Evolutionary conservation across 2,113 vertebrate genomes (phyloP).

Genomic region (Oncorhynchus gorbuscha): DNA sequence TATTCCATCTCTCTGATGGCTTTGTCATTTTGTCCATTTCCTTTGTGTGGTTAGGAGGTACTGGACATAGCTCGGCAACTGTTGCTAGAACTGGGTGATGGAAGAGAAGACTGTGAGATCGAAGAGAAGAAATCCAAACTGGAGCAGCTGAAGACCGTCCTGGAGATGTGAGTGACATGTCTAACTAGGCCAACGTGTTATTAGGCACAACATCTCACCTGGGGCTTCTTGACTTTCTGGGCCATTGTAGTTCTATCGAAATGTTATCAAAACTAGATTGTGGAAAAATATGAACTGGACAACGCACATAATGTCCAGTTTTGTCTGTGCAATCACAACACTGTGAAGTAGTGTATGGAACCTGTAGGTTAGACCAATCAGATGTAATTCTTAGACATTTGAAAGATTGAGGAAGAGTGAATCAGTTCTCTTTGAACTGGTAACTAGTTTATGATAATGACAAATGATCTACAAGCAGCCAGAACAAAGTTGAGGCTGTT

Average conservation of each 20-base stretch:
- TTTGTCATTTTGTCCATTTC: background rate
- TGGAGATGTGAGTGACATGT: conserved; percentile 88
- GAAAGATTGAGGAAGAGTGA: too few species aligned
- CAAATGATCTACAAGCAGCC: background rate
- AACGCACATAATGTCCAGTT: background rate
- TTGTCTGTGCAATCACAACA: background rate
- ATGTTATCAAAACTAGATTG: background rate
- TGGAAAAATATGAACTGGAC: background rate
- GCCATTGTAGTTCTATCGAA: background rate
- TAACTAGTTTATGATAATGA: background rate
- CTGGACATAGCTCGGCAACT: conserved; percentile 92
- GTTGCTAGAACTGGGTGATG: conserved; percentile 82
- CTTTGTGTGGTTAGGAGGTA: conserved; percentile 80
- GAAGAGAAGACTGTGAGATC: conserved; percentile 86
- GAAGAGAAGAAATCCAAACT: conserved; percentile 94
- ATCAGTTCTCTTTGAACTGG: too few species aligned
- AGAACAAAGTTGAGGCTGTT: background rate
- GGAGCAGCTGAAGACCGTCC: conserved; percentile 94
- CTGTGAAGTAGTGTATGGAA: background rate
- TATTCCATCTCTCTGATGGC: background rate
- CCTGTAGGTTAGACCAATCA: too few species aligned
- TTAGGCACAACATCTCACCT: background rate
- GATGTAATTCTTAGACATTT: too few species aligned
- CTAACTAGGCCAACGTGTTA: conserved; percentile 19
- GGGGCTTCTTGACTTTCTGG: background rate